Percentiles rank a stretch among this genome's conserved stretches.
Conservation (phyloP, 2,113 vertebrate species). For the Castor canadensis region DNA sequence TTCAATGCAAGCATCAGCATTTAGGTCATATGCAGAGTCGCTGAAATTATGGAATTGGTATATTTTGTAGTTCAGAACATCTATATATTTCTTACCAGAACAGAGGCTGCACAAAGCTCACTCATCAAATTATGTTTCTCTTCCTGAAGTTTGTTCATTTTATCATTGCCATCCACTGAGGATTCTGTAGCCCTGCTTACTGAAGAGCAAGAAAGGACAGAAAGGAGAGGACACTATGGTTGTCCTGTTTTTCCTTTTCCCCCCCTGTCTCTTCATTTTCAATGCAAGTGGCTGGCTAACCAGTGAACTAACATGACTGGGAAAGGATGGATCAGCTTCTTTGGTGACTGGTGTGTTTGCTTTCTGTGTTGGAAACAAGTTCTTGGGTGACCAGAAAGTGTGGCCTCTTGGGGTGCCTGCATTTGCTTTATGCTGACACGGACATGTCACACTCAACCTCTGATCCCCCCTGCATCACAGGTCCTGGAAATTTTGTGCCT, state of each 20-base stretch:
- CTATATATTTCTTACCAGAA: background rate
- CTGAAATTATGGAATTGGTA: background rate
- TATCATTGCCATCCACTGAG: no score
- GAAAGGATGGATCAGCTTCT: background rate
- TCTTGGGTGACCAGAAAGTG: background rate
- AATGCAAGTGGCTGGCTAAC: background rate
- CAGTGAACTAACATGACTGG: background rate
- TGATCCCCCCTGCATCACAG: fast-evolving
- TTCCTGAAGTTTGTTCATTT: background rate
- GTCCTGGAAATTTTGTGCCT: background rate
- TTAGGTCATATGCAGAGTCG: background rate
- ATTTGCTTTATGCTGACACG: no score
- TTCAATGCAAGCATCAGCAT: background rate
- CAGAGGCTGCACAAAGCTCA: background rate
- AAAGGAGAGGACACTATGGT: background rate
- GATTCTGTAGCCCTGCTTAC: background rate
- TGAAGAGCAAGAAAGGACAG: background rate
- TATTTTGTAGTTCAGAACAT: background rate
- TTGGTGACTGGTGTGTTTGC: background rate
- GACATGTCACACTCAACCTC: background rate
- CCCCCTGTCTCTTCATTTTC: background rate
- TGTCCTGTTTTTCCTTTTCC: background rate
- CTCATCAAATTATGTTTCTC: background rate
- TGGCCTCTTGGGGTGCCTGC: background rate
- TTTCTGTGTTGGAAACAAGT: background rate